phyloP scores from a whole-genome alignment of 2,797 vertebrate genomes.

The Alosa sapidissima region DNA sequence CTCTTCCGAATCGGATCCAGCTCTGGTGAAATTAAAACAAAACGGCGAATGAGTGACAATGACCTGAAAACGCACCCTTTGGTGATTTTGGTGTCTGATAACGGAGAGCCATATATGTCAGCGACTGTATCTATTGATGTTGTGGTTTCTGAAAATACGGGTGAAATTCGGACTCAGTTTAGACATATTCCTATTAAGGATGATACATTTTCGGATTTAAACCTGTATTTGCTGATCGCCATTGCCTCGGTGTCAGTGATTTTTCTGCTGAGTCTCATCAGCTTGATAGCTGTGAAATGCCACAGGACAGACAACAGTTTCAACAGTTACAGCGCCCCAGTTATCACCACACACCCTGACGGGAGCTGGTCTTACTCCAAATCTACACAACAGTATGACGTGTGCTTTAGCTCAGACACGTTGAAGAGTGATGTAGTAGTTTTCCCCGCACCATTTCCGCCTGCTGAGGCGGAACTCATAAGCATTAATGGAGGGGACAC shows the following conservation, averaged over 20 bases:
- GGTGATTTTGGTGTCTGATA: constrained; percentile 52
- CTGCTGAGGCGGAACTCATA: constrained; percentile 46
- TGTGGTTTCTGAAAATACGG: constrained; percentile 41
- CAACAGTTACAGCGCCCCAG: constrained; percentile 42
- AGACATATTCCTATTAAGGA: constrained; percentile 39
- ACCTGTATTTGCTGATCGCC: constrained; percentile 48
- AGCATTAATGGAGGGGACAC: constrained; percentile 53
- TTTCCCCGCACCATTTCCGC: constrained; percentile 55
- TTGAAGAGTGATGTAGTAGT: constrained; percentile 63
- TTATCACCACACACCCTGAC: constrained; percentile 55
- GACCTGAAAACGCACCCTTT: constrained; percentile 54
- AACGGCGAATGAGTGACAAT: constrained; percentile 55
- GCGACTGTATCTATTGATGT: constrained; percentile 51
- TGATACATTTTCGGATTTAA: constrained; percentile 48
- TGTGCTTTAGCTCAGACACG: constrained; percentile 66
- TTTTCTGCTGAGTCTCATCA: constrained; percentile 48
- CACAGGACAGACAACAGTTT: constrained; percentile 49
- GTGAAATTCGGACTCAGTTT: constrained; percentile 36
- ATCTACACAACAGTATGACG: constrained; percentile 67
- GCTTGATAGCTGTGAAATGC: constrained; percentile 46
- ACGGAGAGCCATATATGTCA: constrained; percentile 48
- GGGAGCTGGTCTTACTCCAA: constrained; percentile 66
- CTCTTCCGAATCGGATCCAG: constrained; percentile 56
- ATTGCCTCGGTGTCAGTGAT: constrained; percentile 48
- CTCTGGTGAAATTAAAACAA: constrained; percentile 60